Conservation (phyloP, 2,888 invertebrate genomes). For the Empis stercorea region DNA sequence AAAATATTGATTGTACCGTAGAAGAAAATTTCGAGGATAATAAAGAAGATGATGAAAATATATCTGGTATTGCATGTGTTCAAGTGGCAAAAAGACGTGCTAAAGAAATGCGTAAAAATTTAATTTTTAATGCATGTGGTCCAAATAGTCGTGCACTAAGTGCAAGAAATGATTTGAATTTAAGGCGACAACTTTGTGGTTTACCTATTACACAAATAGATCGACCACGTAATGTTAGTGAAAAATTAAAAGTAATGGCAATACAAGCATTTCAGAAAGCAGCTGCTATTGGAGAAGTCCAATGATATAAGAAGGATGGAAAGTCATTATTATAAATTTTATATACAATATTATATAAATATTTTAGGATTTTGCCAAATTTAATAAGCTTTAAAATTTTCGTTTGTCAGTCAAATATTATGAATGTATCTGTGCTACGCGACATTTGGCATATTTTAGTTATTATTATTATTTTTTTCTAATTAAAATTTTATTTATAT, state of each 20-base stretch:
- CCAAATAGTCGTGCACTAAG: conserved; percentile 64
- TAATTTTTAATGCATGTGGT: conserved; percentile 61
- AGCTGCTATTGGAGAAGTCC: conserved; percentile 4
- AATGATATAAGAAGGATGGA: conserved; percentile 20
- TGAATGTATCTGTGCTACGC: too few species aligned
- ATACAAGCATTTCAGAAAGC: conserved; percentile 29
- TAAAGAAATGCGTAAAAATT: conserved; percentile 44
- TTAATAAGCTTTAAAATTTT: too few species aligned
- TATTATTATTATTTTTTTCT: too few species aligned
- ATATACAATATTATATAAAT: too few species aligned
- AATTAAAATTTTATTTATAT: too few species aligned
- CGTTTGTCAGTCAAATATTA: too few species aligned
- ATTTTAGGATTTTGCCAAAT: conserved; percentile 17
- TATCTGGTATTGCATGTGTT: conserved; percentile 28
- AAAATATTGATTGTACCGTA: conserved; percentile 21
- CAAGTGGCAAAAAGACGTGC: conserved; percentile 50
- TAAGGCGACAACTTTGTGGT: conserved; percentile 56
- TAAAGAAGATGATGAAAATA: not conserved
- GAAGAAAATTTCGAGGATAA: conserved; percentile 1
- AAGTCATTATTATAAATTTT: conserved; percentile 21
- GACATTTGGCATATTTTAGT: too few species aligned
- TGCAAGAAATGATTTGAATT: conserved; percentile 63
- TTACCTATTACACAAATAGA: conserved; percentile 50
- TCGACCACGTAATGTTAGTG: conserved; percentile 27
- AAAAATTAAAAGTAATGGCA: conserved; percentile 26